Percentiles rank a stretch among this genome's conserved stretches.
Evolutionary conservation across 1,140 invertebrate genomes (phyloP).

Genomic region (Latrodectus geometricus): DNA sequence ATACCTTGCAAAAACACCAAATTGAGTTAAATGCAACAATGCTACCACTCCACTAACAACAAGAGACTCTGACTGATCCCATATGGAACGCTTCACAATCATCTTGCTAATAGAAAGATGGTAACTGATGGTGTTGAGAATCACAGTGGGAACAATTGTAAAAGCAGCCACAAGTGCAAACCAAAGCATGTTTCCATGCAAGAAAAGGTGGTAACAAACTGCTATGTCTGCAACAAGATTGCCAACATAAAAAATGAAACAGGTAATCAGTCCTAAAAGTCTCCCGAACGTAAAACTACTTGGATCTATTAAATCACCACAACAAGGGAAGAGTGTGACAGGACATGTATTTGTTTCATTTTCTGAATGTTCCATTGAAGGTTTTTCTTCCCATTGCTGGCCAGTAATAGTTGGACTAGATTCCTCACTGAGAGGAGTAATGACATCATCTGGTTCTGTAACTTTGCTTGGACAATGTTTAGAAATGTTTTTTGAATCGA

Average conservation of each 20-base stretch:
- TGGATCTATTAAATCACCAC: constrained; percentile 47
- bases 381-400: constrained; percentile 40
- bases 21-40: constrained; percentile 40
- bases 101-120: constrained; percentile 51
- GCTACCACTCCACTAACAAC: constrained; percentile 26
- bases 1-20: constrained; percentile 45
- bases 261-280: constrained; percentile 19
- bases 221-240: constrained; percentile 36
- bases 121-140: constrained; percentile 43
- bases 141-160: constrained; percentile 47
- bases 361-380: constrained; percentile 23
- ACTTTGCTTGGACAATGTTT: constrained; percentile 30
- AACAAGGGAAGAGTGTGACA: constrained; percentile 25
- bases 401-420: constrained; percentile 43
- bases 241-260: constrained; percentile 39
- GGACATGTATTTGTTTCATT: constrained; percentile 5
- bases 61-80: constrained; percentile 36
- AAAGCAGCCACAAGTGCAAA: constrained; percentile 42
- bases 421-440: constrained; percentile 56
- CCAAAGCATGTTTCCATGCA: constrained; percentile 47
- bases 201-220: constrained; percentile 39
- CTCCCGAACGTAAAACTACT: constrained; percentile 14
- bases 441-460: constrained; percentile 46
- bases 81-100: constrained; percentile 45
- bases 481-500: not conserved